A percentile compares a stretch with the other conserved stretches of the same genome.
Evolutionary conservation across 1,140 invertebrate species (phyloP).

Genomic region (Pachyrhynchus sulphureomaculatus): DNA sequence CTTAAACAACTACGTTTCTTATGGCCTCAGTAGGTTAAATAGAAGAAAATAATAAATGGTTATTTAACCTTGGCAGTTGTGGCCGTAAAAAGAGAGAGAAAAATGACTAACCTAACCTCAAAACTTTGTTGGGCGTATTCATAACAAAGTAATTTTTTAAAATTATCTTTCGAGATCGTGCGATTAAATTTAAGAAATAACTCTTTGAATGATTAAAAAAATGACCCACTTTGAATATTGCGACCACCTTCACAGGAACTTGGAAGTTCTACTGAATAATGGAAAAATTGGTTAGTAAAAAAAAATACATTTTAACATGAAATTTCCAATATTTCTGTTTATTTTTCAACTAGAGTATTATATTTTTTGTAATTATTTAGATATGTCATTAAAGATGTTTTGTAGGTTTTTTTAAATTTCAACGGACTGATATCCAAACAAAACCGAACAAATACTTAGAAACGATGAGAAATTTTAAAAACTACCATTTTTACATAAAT

Average conservation of each 20-base stretch:
- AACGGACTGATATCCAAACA: slow-evolving; percentile 15
- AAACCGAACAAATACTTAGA: slow-evolving; percentile 32
- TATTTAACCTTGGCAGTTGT: too few species aligned
- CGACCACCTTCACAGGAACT: slow-evolving; percentile 15
- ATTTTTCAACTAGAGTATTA: background rate
- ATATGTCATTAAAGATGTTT: background rate
- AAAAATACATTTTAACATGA: background rate
- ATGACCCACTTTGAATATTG: background rate
- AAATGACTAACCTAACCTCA: too few species aligned
- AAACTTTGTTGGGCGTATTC: too few species aligned
- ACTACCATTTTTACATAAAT: slow-evolving; percentile 44
- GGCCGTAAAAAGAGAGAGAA: too few species aligned
- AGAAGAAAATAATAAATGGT: too few species aligned
- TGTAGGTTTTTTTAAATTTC: slow-evolving; percentile 17
- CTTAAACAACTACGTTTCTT: too few species aligned
- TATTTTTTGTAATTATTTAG: background rate
- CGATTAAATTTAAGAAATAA: too few species aligned
- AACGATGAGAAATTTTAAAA: slow-evolving; percentile 21
- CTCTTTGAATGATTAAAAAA: too few species aligned
- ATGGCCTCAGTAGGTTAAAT: too few species aligned
- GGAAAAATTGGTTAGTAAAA: slow-evolving; percentile 24
- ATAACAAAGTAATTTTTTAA: too few species aligned
- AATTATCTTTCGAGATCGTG: too few species aligned
- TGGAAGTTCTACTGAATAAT: slow-evolving; percentile 11
- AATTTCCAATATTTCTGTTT: background rate